Base-by-base conservation (phyloP, 2,113 vertebrate species). In the Rhegmatorhina hoffmannsi region DNA sequence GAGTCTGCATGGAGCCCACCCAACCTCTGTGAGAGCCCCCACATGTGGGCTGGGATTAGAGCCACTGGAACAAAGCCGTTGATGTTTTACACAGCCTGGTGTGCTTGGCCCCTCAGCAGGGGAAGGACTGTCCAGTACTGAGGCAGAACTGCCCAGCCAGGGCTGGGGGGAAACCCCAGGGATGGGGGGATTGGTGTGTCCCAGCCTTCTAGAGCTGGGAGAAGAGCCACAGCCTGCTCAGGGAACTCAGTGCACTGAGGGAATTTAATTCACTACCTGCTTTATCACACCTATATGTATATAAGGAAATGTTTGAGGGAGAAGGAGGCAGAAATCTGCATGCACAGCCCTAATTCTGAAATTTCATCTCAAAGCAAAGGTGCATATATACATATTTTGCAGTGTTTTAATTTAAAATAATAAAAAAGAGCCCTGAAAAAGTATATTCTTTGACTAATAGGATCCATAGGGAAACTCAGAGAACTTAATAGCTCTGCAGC, bases 401-500 rank as follows among this genome's bases (percentile, higher is more conserved):
- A 86, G 56, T 26, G 44, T 34, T 90, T 89, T 96, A 69, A 88
- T 94, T 91, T 92, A 86, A 94, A 96, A 92, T 84, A 92, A 76
- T 77, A 58, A 94, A 92, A 94, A 87, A 43, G 84, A 92, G 31
- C 55, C 70, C 81, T 73, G 79, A 81, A 89, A 93, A 94, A 85
- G 36, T 9, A 47, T 75, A 95, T 93, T 94, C 80, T 94, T 96
- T 62, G 76, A 56, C 93, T 97, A 94, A 96, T 95, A 77, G 88
- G 92, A 96, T 96, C 95, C 94, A 75, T 59, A 92, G 95, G 95
- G 97, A 97, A 94, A 90, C 87, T 67, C 78, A 73, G 55, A 55
- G 88, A 92, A 76, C 77, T 78, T 79, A 88, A 72, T 43, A 84
- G 77, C 59, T 92, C 87, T 85, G 84, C 87, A 92, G 87, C 70